These are phyloP conservation scores for Tachystola acroxantha DNA, from an alignment of 2,888 invertebrate species.

Conservation along the genomic window DNA sequence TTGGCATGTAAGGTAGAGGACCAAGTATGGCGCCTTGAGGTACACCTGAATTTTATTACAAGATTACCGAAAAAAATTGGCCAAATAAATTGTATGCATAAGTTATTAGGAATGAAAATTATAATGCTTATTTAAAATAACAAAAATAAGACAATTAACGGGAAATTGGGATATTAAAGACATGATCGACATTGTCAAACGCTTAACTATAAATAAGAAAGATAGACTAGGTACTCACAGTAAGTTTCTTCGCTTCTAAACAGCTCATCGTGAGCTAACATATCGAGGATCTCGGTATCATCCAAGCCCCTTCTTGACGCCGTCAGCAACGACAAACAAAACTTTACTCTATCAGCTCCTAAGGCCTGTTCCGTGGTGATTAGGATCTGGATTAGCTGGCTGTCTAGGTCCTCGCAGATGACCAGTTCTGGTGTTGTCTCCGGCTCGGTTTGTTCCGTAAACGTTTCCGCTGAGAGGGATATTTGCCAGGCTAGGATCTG, in stretches of 20 bases:
- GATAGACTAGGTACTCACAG: conserved; percentile 59
- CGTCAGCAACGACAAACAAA: conserved; percentile 84
- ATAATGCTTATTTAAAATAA: no score
- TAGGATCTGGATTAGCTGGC: conserved; percentile 82
- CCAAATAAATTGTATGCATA: no score
- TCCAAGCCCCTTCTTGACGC: conserved; percentile 88
- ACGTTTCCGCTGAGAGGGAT: conserved; percentile 68
- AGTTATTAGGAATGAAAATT: no score
- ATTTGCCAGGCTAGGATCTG: conserved; percentile 75
- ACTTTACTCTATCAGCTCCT: conserved; percentile 81
- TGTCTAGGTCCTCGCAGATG: conserved; percentile 65
- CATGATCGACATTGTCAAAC: background rate
- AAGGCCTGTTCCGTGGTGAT: conserved; percentile 83
- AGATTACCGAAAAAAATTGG: no score
- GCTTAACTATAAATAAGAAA: background rate
- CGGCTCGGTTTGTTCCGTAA: conserved; percentile 59
- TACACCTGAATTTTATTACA: no score
- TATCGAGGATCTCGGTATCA: conserved; percentile 88
- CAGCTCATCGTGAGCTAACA: conserved; percentile 80
- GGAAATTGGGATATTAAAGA: no score
- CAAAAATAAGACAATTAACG: no score
- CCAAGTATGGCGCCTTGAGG: background rate
- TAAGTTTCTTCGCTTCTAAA: conserved; percentile 82
- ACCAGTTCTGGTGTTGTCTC: conserved; percentile 56
- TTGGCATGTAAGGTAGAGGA: background rate